Conservation (phyloP, 2,888 invertebrate genomes). For the Nysson spinosus region DNA sequence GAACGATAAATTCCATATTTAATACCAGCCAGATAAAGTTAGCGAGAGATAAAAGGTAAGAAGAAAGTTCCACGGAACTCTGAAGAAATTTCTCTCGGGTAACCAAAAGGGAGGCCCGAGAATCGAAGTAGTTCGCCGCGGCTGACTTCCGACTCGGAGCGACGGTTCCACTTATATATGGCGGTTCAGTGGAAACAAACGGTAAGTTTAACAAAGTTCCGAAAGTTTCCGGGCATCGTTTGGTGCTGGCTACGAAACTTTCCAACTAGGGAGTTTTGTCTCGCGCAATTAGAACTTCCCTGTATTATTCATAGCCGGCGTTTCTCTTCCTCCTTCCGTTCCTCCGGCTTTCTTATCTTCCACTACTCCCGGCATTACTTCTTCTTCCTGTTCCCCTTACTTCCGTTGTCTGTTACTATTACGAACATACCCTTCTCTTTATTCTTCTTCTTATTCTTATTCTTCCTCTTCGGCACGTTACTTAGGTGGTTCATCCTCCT, state of each 20-base stretch:
- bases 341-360: neutral
- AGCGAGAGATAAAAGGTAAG: too few species aligned
- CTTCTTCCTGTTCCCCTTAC: neutral
- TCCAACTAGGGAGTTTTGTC: constrained; percentile 70
- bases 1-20: too few species aligned
- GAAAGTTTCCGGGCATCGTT: constrained; percentile 51
- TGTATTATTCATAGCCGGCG: constrained; percentile 75
- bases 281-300: constrained; percentile 76
- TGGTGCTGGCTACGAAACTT: constrained; percentile 54
- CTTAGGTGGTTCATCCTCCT: too few species aligned
- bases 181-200: constrained; percentile 50
- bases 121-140: constrained; percentile 32
- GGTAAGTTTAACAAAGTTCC: constrained; percentile 56
- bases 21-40: too few species aligned
- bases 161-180: constrained; percentile 37
- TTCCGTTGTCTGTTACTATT: constrained; percentile 9
- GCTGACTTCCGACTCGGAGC: constrained; percentile 54
- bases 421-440: too few species aligned
- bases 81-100: constrained; percentile 13
- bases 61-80: neutral
- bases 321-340: constrained; percentile 13
- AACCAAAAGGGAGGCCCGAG: constrained; percentile 9
- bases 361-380: neutral
- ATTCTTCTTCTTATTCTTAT: neutral
- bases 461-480: constrained; percentile 19